These are phyloP conservation scores for Tachystola acroxantha DNA, from an alignment of 2,888 invertebrate genomes.

Conservation along the genomic window DNA sequence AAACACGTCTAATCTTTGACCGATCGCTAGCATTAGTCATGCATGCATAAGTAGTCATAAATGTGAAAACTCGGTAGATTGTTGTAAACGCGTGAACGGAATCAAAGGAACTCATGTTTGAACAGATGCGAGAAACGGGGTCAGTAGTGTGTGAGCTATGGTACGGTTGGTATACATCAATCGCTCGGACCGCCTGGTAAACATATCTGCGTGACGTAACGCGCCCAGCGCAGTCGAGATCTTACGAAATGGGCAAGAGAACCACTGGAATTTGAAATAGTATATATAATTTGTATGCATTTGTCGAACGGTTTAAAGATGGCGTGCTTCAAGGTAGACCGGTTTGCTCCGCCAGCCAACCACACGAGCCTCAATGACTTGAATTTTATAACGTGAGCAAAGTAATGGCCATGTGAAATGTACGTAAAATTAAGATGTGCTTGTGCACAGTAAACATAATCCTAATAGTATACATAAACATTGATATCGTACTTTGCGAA, in stretches of 20 bases:
- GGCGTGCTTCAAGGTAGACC: conserved; percentile 59
- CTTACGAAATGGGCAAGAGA: conserved; percentile 55
- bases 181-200: conserved; percentile 50
- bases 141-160: conserved; percentile 62
- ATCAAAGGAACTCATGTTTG: conserved; percentile 49
- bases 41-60: too few relatives aligned
- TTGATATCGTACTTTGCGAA: too few relatives aligned
- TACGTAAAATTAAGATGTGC: too few relatives aligned
- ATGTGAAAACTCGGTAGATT: conserved; percentile 19
- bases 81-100: conserved; percentile 24
- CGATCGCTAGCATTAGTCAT: too few relatives aligned
- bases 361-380: neutral
- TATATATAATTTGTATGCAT: conserved; percentile 43
- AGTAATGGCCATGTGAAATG: too few relatives aligned
- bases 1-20: too few relatives aligned
- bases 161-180: conserved; percentile 40
- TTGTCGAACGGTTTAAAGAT: conserved; percentile 39
- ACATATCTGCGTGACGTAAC: conserved; percentile 63
- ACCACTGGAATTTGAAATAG: conserved; percentile 44
- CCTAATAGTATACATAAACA: too few relatives aligned
- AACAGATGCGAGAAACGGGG: conserved; percentile 58
- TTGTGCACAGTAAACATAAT: too few relatives aligned
- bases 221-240: conserved; percentile 30
- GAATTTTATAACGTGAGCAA: neutral
- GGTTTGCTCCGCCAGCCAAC: conserved; percentile 24